Evolutionary conservation across 2,888 invertebrate species (phyloP).

Genomic region (Temnothorax unifasciatus): DNA sequence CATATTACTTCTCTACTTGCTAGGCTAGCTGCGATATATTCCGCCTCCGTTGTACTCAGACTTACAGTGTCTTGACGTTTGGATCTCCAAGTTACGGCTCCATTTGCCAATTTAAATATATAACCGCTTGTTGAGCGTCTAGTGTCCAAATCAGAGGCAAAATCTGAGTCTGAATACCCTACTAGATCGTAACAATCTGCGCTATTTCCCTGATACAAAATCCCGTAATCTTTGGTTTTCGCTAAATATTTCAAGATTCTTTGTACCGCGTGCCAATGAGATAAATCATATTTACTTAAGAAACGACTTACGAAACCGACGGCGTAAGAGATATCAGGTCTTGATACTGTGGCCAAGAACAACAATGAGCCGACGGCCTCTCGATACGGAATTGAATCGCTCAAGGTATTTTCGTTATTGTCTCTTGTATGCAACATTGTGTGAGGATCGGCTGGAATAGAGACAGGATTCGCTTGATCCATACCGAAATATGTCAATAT

Average conservation of each 20-base stretch:
- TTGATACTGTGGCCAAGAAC: not conserved
- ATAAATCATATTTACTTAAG: not conserved
- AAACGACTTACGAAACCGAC: not conserved
- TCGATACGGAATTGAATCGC: not conserved
- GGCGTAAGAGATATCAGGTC: not conserved
- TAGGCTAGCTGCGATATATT: not conserved
- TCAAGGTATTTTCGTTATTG: fast-evolving
- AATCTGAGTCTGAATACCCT: not conserved
- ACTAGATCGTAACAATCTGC: fast-evolving
- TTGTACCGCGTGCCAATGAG: not conserved
- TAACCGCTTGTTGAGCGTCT: not conserved
- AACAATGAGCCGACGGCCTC: not conserved
- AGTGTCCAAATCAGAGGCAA: not conserved
- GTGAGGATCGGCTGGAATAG: not conserved
- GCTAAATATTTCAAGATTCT: not conserved
- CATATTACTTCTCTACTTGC: too few relatives aligned
- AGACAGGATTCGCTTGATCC: not conserved
- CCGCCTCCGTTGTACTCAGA: not conserved
- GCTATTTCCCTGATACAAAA: not conserved
- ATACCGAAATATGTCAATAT: not conserved
- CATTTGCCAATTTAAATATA: not conserved
- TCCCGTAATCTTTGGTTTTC: not conserved
- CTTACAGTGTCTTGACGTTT: not conserved
- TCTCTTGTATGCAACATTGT: not conserved
- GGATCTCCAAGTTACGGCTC: not conserved